Conservation (phyloP, 2,888 invertebrate genomes). For the Podotricha telesiphe region DNA sequence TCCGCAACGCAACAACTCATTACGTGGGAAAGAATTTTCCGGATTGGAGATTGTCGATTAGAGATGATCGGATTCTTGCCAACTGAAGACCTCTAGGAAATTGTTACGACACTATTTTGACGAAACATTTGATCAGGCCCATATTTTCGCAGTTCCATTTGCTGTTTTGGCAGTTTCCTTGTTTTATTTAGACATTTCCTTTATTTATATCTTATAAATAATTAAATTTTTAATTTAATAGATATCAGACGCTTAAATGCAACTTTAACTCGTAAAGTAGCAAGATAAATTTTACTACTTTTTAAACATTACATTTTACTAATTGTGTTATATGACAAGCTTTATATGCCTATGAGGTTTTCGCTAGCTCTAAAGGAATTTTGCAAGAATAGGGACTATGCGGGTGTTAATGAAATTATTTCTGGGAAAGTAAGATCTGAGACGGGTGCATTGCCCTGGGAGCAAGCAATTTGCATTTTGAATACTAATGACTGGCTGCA, state of each 20-base stretch:
- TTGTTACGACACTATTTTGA: slow-evolving; percentile 28
- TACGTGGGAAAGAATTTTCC: slow-evolving; percentile 33
- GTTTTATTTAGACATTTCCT: not conserved
- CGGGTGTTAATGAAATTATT: slow-evolving; percentile 81
- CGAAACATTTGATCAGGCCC: slow-evolving; percentile 11
- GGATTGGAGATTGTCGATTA: slow-evolving; percentile 57
- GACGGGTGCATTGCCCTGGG: slow-evolving; percentile 75
- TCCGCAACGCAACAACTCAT: slow-evolving; percentile 26
- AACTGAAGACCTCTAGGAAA: slow-evolving; percentile 26
- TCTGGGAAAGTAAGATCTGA: slow-evolving; percentile 78
- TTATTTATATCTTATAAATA: not conserved
- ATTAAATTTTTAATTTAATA: not conserved
- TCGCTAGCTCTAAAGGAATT: slow-evolving; percentile 58
- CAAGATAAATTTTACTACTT: not conserved
- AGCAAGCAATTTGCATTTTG: slow-evolving; percentile 79
- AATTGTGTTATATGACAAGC: no score
- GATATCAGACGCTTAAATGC: not conserved
- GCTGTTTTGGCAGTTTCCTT: not conserved
- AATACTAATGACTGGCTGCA: slow-evolving; percentile 75
- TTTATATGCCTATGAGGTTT: slow-evolving; percentile 53
- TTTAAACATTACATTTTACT: not conserved
- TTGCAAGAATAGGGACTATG: slow-evolving; percentile 63
- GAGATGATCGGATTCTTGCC: slow-evolving; percentile 59
- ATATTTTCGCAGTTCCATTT: slow-evolving; percentile 10
- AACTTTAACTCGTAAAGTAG: not conserved